A percentile compares a stretch with the other conserved stretches of the same genome.
These are phyloP conservation scores for Battus philenor DNA, from an alignment of 1,140 invertebrate species.

Conservation along the genomic window DNA sequence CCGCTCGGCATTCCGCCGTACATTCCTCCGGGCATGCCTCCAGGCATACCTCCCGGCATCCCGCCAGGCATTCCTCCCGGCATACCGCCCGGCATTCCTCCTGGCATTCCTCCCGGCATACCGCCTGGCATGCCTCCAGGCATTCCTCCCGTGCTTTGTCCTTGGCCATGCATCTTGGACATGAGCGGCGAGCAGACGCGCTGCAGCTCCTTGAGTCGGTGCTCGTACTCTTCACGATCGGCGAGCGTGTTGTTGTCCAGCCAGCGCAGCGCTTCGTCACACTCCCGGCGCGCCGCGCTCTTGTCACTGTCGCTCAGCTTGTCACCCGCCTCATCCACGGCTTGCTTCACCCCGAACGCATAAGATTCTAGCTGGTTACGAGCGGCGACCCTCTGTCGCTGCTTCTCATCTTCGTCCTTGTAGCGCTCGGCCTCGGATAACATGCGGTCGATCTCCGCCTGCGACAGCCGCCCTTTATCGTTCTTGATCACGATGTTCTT, in stretches of 20 bases:
- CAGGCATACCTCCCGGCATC: constrained; percentile 76
- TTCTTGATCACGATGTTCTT: constrained; percentile 91
- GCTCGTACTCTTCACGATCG: constrained; percentile 88
- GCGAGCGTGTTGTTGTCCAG: constrained; percentile 81
- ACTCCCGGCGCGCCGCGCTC: constrained; percentile 76
- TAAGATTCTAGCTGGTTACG: constrained; percentile 90
- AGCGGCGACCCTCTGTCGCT: constrained; percentile 80
- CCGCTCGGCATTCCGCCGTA: no score
- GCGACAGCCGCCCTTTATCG: constrained; percentile 90
- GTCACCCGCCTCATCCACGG: constrained; percentile 55
- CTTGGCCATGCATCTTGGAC: constrained; percentile 83
- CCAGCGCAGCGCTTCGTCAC: constrained; percentile 76
- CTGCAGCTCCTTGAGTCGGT: constrained; percentile 85
- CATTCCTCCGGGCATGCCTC: constrained; percentile 15
- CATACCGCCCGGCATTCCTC: no score
- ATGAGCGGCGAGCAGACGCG: constrained; percentile 83
- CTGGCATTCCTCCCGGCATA: constrained; percentile 14
- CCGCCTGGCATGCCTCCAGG: constrained; percentile 17
- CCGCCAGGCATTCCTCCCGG: no score
- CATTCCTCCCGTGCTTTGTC: constrained; percentile 24
- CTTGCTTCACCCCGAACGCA: constrained; percentile 86
- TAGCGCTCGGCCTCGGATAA: constrained; percentile 83
- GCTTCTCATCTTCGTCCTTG: constrained; percentile 79
- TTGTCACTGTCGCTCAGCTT: constrained; percentile 80
- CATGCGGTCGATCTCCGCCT: constrained; percentile 94